phyloP scores from a whole-genome alignment of 2,113 vertebrate species.

The Nasalis larvatus region DNA sequence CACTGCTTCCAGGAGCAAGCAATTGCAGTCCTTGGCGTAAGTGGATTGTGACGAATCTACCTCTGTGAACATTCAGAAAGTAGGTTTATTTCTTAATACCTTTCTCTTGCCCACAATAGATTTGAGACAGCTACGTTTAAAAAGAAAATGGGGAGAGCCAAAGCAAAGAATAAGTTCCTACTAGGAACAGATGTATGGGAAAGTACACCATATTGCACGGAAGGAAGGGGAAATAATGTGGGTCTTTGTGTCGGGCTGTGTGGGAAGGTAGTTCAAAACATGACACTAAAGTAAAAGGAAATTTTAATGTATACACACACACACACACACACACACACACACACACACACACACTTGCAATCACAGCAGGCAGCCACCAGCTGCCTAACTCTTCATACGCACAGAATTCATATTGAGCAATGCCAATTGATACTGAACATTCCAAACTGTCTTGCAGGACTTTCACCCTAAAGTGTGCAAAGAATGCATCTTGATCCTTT shows the following conservation, averaged over 20 bases:
- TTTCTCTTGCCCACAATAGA: conserved; percentile 34
- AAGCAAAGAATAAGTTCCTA: not conserved
- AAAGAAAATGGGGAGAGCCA: conserved; percentile 16
- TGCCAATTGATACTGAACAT: not conserved
- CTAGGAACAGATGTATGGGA: not conserved
- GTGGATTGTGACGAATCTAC: not conserved
- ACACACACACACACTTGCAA: not conserved
- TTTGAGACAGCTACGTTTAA: conserved; percentile 38
- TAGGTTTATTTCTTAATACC: conserved; percentile 35
- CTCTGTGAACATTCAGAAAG: not conserved
- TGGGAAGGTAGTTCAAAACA: conserved; percentile 28
- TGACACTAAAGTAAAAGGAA: not conserved
- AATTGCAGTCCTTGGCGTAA: not conserved
- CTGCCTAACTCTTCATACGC: not conserved
- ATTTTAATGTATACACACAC: not conserved
- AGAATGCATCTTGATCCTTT: conserved; percentile 17
- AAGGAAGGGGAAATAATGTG: not conserved
- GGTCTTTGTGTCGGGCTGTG: not conserved
- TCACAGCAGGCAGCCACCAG: not conserved
- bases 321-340: not conserved
- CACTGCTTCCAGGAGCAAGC: not conserved
- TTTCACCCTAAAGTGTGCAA: not conserved
- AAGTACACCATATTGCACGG: not conserved
- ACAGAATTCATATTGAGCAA: not conserved
- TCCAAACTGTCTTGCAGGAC: not conserved